Conservation (phyloP, 2,888 invertebrate species). For the Ormia ochracea region DNA sequence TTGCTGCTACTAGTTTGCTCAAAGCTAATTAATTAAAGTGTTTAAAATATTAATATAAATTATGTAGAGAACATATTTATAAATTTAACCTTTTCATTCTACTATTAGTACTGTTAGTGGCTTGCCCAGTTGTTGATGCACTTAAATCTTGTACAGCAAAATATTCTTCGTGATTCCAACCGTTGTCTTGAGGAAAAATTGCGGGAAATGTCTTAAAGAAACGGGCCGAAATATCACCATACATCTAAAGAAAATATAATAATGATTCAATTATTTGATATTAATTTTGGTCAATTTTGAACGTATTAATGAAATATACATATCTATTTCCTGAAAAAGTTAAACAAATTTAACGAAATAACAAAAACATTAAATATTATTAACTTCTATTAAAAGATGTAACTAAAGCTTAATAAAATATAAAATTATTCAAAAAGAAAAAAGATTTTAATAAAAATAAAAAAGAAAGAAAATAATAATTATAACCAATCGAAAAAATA, state of each 20-base stretch:
- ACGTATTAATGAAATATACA: too few relatives aligned
- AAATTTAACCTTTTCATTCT: conserved; percentile 62
- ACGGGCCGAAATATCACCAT: conserved; percentile 74
- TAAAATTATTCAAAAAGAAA: too few relatives aligned
- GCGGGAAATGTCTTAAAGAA: conserved; percentile 71
- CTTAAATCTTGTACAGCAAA: conserved; percentile 74
- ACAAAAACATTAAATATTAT: too few relatives aligned
- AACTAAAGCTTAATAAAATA: too few relatives aligned
- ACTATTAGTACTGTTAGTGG: conserved; percentile 37
- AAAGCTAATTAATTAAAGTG: conserved; percentile 61
- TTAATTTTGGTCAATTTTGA: not conserved
- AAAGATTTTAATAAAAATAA: too few relatives aligned
- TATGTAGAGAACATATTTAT: not conserved
- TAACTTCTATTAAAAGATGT: too few relatives aligned
- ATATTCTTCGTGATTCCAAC: conserved; percentile 74
- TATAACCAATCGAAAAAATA: too few relatives aligned
- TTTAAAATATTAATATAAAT: conserved; percentile 1
- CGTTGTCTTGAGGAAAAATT: conserved; percentile 70
- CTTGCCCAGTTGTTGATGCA: conserved; percentile 63
- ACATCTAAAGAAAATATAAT: conserved; percentile 66
- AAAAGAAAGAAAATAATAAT: too few relatives aligned
- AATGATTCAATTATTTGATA: not conserved
- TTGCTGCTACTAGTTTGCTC: conserved; percentile 59
- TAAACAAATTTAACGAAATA: too few relatives aligned
- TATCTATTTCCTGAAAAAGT: too few relatives aligned